phyloP scores from a whole-genome alignment of 2,797 vertebrate species.

The Pelobates cultripes region DNA sequence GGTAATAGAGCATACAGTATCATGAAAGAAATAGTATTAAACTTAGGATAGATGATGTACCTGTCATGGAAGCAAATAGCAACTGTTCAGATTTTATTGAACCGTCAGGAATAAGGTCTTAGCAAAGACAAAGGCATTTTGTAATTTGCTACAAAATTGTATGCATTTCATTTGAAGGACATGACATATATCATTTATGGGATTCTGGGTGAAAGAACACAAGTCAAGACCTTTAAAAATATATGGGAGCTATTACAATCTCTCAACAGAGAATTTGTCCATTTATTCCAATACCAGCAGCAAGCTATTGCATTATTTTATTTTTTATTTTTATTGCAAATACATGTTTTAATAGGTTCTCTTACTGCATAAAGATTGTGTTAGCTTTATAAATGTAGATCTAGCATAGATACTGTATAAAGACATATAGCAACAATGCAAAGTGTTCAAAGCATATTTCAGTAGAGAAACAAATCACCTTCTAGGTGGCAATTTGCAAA shows the following conservation, averaged over 20 bases:
- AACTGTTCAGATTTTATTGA: constrained; percentile 42
- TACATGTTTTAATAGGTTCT: background rate
- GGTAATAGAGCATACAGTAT: constrained; percentile 33
- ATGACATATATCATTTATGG: constrained; percentile 45
- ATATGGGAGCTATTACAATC: constrained; percentile 26
- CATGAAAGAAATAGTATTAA: constrained; percentile 32
- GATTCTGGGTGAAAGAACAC: constrained; percentile 3
- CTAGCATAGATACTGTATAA: constrained; percentile 1
- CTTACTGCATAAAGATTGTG: constrained; percentile 12
- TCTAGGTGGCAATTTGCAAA: background rate
- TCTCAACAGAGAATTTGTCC: constrained; percentile 7
- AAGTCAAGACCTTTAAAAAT: constrained; percentile 35
- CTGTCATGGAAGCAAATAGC: constrained; percentile 40
- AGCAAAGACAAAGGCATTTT: constrained; percentile 39
- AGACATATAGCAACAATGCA: background rate
- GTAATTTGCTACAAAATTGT: constrained; percentile 42
- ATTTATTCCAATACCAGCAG: constrained; percentile 28
- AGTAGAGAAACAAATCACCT: background rate
- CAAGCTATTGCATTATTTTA: background rate
- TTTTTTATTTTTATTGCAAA: background rate
- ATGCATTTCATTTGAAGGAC: constrained; percentile 42
- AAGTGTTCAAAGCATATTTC: background rate
- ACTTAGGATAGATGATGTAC: constrained; percentile 43
- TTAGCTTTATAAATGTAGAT: constrained; percentile 16
- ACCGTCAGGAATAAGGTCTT: constrained; percentile 31